Evolutionary conservation across 2,888 invertebrate genomes (phyloP).

Genomic region (Atethmia centrago): DNA sequence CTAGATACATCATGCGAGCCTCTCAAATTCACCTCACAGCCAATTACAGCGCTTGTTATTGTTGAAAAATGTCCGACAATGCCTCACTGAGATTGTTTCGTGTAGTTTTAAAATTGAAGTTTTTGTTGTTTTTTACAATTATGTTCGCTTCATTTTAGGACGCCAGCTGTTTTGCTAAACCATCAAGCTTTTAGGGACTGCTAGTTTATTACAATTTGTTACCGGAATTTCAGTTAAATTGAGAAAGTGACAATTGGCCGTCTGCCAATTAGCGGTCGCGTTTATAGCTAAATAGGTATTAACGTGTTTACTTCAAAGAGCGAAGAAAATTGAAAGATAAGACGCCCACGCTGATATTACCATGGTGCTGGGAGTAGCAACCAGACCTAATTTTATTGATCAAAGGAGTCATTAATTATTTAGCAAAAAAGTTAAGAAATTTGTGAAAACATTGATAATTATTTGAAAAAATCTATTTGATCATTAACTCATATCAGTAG

Average conservation of each 20-base stretch:
- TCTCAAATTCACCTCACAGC: conserved; percentile 81
- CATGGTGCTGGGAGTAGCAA: not conserved
- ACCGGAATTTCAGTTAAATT: conserved; percentile 18
- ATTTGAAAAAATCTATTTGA: not conserved
- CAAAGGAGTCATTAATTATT: not conserved
- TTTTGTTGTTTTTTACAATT: not conserved
- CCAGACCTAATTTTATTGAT: no score
- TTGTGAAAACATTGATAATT: not conserved
- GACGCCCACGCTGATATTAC: not conserved
- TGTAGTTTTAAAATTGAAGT: conserved; percentile 39
- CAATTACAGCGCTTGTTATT: conserved; percentile 85
- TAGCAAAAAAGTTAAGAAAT: no score
- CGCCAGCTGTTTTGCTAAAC: not conserved
- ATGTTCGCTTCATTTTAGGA: not conserved
- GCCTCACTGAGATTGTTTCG: conserved; percentile 68
- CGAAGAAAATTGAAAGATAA: conserved; percentile 13
- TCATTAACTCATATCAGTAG: not conserved
- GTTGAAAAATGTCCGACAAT: conserved; percentile 81
- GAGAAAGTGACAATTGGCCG: not conserved
- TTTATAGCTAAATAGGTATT: conserved; percentile 15
- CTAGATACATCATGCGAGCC: conserved; percentile 74
- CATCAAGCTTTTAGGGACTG: not conserved
- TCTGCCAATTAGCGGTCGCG: conserved; percentile 18
- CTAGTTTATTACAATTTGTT: conserved; percentile 2
- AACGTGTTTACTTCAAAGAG: conserved; percentile 23